Base-by-base conservation (phyloP, 2,113 vertebrate species). In the Rhipidura dahli region DNA sequence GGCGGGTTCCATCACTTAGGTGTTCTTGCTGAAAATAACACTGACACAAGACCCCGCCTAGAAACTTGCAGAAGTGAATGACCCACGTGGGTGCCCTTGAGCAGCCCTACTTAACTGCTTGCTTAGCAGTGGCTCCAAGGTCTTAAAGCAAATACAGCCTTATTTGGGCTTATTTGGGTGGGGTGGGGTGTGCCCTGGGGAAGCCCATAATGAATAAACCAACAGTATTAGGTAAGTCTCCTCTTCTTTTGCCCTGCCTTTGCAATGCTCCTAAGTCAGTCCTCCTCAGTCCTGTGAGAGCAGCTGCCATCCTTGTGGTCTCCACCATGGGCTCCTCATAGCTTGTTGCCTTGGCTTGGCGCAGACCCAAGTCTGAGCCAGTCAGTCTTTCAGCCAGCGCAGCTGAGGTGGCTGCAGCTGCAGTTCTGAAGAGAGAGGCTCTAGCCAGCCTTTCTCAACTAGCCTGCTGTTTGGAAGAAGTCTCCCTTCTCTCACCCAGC, bases 11-110 rank as follows among this genome's bases (percentile, higher is more conserved):
- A 61, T 83, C 66, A 26, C 50, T 70, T 63, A 9, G 44, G n/a
- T 80, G 15, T 82, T 91, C 82, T 35, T 69, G 63, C 75, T 86
- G 83, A 73, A 95, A 95, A 88, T 91, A 95, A 54, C 65, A 31
- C 73, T 93, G 84, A 66, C 66, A 85, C 73, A 57, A 69, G 53
- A 64, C 21, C 35, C 23, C 0, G 1, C 81, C 44, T 78, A 30
- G 77, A 53, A 69, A 60, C 40, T 76, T 83, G 39, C 49, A 83
- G 57, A 44, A 87, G 31, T 27, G 65, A 56, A 63, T 76, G 80
- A 63, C 44, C 49, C 19, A 19, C 1, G 0, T 47, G 61, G 26
- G 28, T 65, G 63, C 61, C 77, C 76, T 51, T 73, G 37, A 57
- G 35, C 77, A 81, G 45, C 63, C 72, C 35, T 22, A 37, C 66